Base-by-base conservation (phyloP, 2,888 invertebrate species). In the Chrysomela aeneicollis region DNA sequence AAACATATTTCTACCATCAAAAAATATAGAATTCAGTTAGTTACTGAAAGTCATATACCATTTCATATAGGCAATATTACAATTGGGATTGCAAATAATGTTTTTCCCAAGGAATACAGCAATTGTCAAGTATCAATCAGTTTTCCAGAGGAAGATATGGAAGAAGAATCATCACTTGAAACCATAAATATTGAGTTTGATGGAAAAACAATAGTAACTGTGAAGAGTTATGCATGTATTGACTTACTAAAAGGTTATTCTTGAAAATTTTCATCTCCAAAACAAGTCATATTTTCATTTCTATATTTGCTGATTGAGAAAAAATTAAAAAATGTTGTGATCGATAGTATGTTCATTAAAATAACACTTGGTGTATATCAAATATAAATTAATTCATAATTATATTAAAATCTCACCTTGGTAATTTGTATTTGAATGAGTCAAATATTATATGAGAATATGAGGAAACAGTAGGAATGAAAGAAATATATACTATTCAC, bases 21-120 rank as follows among this genome's bases (percentile, higher is more conserved):
- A 65, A 63, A 53, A 17, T 58, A 61, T 54, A 63, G 61, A 26
- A 35, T 70, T 26, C 55, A 70, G 46, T 26, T 68, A 17, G 61
- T 67, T 0, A 59, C 59, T 17, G 66, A 74, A 15, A 17, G 61
- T 9, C 64, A 71, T 18, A 71, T 66, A 51, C 51, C 72, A 37
- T 74, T 67, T 66, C 66, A 70, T 65, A 58, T 76, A 49, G 80
- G 79, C 15, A 72, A 76, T 57, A 52, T 80, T 35, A 60, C 69
- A 42, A 60, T 81, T 60, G 81, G 82, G 4, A 69, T 60, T 26
- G 78, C 77, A 30, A 71, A 65, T 61, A 79, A 79, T 67, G 59
- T 73, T 52, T 64, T 79, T 22, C 80, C 81, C 6, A 63, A 69
- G 9, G 60, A 66, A 17, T 79, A 76, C 71, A 60, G 63, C 17